phyloP scores from a whole-genome alignment of 2,888 invertebrate genomes.

The Halocaridina rubra region DNA sequence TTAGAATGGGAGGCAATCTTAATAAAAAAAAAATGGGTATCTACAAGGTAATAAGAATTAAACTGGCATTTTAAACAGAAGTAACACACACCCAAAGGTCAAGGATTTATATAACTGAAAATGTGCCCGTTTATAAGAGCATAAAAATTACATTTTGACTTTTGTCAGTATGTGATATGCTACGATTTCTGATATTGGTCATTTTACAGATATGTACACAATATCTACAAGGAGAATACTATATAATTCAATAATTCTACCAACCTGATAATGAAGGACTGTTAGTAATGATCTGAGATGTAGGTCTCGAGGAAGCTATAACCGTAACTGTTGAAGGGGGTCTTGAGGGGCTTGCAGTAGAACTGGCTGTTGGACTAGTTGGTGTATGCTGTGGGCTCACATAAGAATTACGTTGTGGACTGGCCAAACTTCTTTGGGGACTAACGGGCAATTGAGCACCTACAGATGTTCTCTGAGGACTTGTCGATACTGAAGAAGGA shows the following conservation, averaged over 20 bases:
- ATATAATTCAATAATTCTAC: no score
- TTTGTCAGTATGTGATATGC: no score
- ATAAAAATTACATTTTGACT: no score
- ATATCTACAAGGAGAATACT: no score
- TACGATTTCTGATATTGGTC: no score
- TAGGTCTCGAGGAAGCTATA: neutral
- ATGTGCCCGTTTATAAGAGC: no score
- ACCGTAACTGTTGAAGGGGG: neutral
- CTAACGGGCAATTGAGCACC: constrained; percentile 2
- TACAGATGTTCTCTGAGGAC: neutral
- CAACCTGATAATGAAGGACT: neutral
- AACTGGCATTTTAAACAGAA: no score
- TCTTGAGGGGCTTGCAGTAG: neutral
- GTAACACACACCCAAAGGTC: no score
- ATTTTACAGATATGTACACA: no score
- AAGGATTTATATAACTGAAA: neutral
- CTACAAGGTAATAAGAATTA: no score
- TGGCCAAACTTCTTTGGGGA: neutral
- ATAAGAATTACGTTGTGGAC: neutral
- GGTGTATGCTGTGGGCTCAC: constrained; percentile 5
- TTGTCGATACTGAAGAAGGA: neutral
- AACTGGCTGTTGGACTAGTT: constrained; percentile 6
- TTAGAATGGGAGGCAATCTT: no score
- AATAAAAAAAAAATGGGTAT: no score
- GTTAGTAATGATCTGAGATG: neutral